Conservation (phyloP, 2,797 vertebrate species). For the Ambastaia sidthimunki region DNA sequence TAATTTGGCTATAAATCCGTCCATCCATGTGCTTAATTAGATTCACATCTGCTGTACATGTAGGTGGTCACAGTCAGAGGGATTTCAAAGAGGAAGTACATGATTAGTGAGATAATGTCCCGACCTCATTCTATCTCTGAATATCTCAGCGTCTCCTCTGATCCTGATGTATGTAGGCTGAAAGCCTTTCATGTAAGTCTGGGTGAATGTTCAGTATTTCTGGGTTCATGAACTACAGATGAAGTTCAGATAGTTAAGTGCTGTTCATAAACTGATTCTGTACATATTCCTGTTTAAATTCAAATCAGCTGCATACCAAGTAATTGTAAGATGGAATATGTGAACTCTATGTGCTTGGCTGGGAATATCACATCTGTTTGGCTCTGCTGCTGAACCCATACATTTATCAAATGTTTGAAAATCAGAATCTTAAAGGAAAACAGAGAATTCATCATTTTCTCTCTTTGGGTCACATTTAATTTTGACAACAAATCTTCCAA, state of each 20-base stretch:
- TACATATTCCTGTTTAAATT: neutral
- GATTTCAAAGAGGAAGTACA: no score
- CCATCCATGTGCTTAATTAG: neutral
- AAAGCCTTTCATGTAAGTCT: neutral
- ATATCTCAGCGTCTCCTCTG: neutral
- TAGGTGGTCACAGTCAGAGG: neutral
- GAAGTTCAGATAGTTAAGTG: neutral
- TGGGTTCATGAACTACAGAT: neutral
- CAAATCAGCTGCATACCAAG: neutral
- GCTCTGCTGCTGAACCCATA: neutral
- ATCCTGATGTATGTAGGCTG: slow-evolving; percentile 8
- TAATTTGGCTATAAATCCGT: no score
- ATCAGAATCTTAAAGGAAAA: neutral
- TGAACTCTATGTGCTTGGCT: neutral
- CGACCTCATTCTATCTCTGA: neutral
- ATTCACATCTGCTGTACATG: neutral
- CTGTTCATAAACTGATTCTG: no score
- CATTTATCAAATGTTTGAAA: slow-evolving; percentile 10
- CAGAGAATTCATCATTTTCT: no score
- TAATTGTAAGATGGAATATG: neutral
- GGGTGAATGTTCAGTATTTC: neutral
- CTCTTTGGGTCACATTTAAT: no score
- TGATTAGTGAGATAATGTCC: slow-evolving; percentile 14
- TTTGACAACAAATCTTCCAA: no score
- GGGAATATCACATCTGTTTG: neutral